Percentiles rank a stretch among this genome's conserved stretches.
These are phyloP conservation scores for Temnothorax longispinosus DNA, from an alignment of 1,140 invertebrate genomes.

Conservation along the genomic window DNA sequence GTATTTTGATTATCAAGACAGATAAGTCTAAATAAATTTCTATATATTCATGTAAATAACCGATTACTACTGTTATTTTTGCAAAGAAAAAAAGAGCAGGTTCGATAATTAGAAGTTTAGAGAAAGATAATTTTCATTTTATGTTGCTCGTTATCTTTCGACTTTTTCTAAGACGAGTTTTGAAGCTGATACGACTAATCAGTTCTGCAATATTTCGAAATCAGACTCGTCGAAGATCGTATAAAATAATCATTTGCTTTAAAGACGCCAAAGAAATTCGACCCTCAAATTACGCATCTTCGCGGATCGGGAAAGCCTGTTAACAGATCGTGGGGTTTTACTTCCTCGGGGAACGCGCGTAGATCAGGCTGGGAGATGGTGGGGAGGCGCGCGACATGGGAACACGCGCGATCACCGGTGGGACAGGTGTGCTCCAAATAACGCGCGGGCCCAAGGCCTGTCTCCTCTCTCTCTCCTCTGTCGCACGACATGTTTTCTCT, in stretches of 20 bases:
- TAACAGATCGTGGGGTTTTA: not conserved
- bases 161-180: not conserved
- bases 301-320: not conserved
- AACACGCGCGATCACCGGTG: conserved; percentile 71
- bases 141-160: not conserved
- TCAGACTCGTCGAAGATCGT: not conserved
- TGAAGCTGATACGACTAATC: not conserved
- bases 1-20: conserved; percentile 3
- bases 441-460: conserved; percentile 67
- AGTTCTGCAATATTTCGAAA: not conserved
- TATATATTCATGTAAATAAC: not conserved
- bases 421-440: conserved; percentile 82
- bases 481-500: conserved; percentile 70
- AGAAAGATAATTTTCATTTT: not conserved
- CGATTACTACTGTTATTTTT: not conserved
- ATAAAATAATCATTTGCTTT: not conserved
- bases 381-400: conserved; percentile 68
- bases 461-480: conserved; percentile 59
- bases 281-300: not conserved
- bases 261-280: not conserved
- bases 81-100: not conserved
- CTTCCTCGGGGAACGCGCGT: not conserved
- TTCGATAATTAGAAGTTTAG: not conserved
- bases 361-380: not conserved
- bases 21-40: not conserved